A percentile compares a stretch with the other conserved stretches of the same genome.
Evolutionary conservation across 1,140 invertebrate species (phyloP).

Genomic region (Macrocentrus cingulum): DNA sequence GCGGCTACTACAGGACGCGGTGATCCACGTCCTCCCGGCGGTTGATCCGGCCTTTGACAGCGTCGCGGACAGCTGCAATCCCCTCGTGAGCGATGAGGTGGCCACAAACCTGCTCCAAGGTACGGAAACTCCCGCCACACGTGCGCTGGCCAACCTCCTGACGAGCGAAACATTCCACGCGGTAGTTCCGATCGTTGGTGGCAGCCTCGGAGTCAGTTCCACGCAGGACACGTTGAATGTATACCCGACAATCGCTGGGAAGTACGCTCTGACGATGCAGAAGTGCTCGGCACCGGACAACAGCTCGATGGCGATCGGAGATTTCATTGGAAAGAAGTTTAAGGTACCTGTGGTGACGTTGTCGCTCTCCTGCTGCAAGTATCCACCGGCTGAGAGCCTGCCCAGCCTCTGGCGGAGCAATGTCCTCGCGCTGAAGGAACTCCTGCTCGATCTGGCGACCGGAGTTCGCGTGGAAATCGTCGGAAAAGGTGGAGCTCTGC

Average conservation of each 20-base stretch:
- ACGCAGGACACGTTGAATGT: slow-evolving; percentile 46
- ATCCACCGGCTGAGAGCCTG: slow-evolving; percentile 68
- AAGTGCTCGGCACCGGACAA: slow-evolving; percentile 38
- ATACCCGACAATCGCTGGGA: slow-evolving; percentile 60
- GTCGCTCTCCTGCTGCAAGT: slow-evolving; percentile 75
- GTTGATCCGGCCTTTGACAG: slow-evolving; percentile 63
- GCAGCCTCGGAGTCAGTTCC: slow-evolving; percentile 54
- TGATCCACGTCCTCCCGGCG: slow-evolving; percentile 80
- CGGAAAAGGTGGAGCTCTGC: slow-evolving; percentile 67
- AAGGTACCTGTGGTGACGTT: slow-evolving; percentile 50
- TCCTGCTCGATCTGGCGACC: slow-evolving; percentile 57
- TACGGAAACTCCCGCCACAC: slow-evolving; percentile 54
- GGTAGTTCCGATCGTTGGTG: slow-evolving; percentile 67
- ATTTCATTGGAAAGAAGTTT: slow-evolving; percentile 44
- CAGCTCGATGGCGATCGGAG: slow-evolving; percentile 37
- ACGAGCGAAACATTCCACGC: slow-evolving; percentile 63
- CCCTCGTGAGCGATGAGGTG: slow-evolving; percentile 58
- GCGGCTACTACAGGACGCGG: slow-evolving; percentile 68
- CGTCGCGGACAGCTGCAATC: slow-evolving; percentile 55
- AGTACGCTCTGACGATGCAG: slow-evolving; percentile 39
- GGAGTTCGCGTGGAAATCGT: slow-evolving; percentile 75
- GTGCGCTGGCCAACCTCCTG: slow-evolving; percentile 63
- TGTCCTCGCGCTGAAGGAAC: slow-evolving; percentile 68
- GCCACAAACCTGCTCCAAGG: slow-evolving; percentile 62
- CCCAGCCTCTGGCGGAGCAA: slow-evolving; percentile 75